Evolutionary conservation across 2,113 vertebrate genomes (phyloP), one percentile per base, ranked within the genome.

Genomic region (Stomatorhinus ivindoensis): DNA sequence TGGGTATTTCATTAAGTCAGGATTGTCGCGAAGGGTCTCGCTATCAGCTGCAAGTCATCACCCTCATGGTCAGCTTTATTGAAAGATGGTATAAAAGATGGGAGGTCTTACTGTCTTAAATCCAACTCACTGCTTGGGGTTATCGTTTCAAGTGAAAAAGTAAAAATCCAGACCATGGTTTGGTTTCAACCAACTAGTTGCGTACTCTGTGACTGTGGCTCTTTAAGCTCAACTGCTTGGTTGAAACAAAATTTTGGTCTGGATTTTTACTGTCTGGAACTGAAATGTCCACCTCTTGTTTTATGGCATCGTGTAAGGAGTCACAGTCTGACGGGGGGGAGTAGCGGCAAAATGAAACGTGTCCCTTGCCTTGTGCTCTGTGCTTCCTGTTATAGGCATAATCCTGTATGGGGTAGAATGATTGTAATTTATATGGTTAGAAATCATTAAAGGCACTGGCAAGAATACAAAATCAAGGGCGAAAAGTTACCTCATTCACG

Each of bases 1-100:
- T 89, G 15, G 89, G 89, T 90, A 89, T 90, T 92, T 92, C 92
- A 92, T 92, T 92, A 92, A 91, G 90, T 80, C 46, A 85, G 85
- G 89, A 88, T 91, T 91, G 90, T 91, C 88, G 89, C 15, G 88
- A 90, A 90, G 88, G 90, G 85, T 90, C 90, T 90, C 86, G 88
- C 87, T 90, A 90, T 90, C 89, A 92, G 89, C 88, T 48, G 53
- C 35, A 82, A 86, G 88, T 89, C 89, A 89, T 90, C 90, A 91
- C 89, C 89, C 83, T 89, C 88, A 87, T 73, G 89, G 61, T 89
- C 89, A 76, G 55, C 87, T 84, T 92, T 91, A 91, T 90, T 91
- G 90, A 90, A 86, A 88, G 86, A 90, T 76, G n/a, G 88, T 35
- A 87, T 44, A 89, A 53, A 90, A 48, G 61, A 80, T 42, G 53